Evolutionary conservation across 1,140 invertebrate genomes (phyloP), one percentile per base, ranked within the genome.

Genomic region (Propsilocerus akamusi): DNA sequence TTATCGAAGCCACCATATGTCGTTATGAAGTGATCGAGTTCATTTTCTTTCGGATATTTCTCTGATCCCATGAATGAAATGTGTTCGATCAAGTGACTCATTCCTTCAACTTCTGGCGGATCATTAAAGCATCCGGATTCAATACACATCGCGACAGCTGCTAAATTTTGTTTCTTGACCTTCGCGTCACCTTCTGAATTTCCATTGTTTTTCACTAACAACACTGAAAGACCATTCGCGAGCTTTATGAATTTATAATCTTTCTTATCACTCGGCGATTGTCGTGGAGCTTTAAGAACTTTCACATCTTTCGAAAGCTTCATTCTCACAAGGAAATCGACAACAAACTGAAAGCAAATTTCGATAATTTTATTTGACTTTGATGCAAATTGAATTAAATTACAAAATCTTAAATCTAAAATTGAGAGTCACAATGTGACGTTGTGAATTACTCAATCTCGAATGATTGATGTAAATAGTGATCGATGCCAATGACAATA

Each of bases 21-120:
- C 22, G 71, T 73, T 46, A 88, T 72, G 56, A 79, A 87, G 4
- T 76, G 65, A 65, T 86, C 82, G 59, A 88, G 83, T 55, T 78
- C 80, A 66, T 89, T 88, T 65, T 88, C 85, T 64, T 78, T 67
- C 11, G 82, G 80, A 67, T 80, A 89, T 57, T 84, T 86, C 59
- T 80, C 70, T 51, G 82, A 87, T 34, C 87, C 88, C 75, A 92
- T 84, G 59, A 91, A 93, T 5, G 93, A 76, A 86, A 93, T 91
- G 61, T 94, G 89, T 62, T 95, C 90, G 48, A 91, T 74, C 67
- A 94, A 91, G 67, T 95, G 89, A 17, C 89, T 86, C 55, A 93
- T 63, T 1, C 90, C 90, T 53, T 80, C 85, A 34, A 90, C 73
- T 51, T 83, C 71, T 50, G 67, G 83, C 0, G 58, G 52, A 1